Evolutionary conservation across 2,113 vertebrate species (phyloP), one percentile per base, ranked within the genome.

Genomic region (Nibea coibor): DNA sequence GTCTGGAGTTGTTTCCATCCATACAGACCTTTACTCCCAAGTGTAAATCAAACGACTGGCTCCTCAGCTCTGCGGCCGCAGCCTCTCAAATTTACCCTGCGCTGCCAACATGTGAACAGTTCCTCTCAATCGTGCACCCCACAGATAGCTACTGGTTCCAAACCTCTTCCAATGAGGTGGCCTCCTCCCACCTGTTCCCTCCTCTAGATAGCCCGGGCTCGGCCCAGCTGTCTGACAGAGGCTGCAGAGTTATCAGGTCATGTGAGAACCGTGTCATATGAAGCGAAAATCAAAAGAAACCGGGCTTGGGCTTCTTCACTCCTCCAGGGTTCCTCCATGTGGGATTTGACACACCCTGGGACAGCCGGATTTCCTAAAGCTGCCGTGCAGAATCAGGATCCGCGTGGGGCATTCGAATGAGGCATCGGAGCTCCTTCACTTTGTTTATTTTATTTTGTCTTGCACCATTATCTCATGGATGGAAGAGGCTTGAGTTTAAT

Each of bases 201-300:
- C 50, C 48, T 76, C 80, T 66, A 35, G 57, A 88, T 81, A 82
- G 65, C 56, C 70, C 15, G 10, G 35, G 70, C 57, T 73, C 43
- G 73, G 50, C 85, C 83, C 94, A 93, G 93, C 93, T 93, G 93
- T 90, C 84, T 66, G 80, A 87, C 75, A 84, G 88, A 85, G 81
- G 75, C 87, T 79, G 84, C 77, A 3, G 81, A 81, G 87, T 69
- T 84, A 90, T 88, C 90, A 92, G 87, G 93, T 92, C 93, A 95
- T 95, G 93, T 80, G 94, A 95, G 94, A 95, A 94, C 91, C 92
- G 85, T 93, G 84, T 92, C 91, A 72, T 80, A 80, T 71, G 80
- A 89, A 90, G 87, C 59, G 28, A 75, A 83, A 93, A 92, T 92
- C 88, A 91, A 92, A 39, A 93, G 90, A 82, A 65, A 66, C 54